phyloP scores from a whole-genome alignment of 2,113 vertebrate genomes.

The Myiozetetes cayanensis region DNA sequence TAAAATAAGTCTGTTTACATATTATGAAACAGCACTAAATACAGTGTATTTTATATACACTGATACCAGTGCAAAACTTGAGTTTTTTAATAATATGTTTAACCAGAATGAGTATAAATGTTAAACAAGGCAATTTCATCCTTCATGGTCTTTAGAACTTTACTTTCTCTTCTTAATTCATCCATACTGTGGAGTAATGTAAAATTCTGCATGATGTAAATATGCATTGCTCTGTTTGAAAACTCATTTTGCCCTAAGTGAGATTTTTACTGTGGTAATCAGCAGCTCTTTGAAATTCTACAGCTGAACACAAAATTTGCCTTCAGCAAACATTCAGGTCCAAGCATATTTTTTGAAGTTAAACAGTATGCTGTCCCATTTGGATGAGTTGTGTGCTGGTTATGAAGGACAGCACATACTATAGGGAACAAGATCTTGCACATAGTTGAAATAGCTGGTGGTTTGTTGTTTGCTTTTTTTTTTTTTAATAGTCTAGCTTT shows the following conservation, averaged over 20 bases:
- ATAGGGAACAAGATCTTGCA: neutral
- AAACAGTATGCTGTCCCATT: neutral
- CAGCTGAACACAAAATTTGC: neutral
- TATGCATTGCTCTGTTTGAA: neutral
- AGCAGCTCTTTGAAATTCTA: constrained; percentile 19
- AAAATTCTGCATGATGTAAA: neutral
- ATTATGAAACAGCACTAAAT: neutral
- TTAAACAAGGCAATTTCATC: neutral
- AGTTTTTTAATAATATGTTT: neutral
- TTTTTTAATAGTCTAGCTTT: neutral
- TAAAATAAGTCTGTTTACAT: neutral
- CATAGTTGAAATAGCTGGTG: neutral
- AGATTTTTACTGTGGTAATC: constrained; percentile 4
- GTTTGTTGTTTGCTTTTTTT: neutral
- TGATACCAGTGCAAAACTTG: neutral
- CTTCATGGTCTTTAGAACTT: neutral
- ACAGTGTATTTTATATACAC: neutral
- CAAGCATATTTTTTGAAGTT: neutral
- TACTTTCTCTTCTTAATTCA: neutral
- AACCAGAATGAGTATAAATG: neutral
- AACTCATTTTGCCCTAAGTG: constrained; percentile 16
- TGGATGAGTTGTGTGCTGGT: neutral
- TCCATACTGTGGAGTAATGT: neutral
- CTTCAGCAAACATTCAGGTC: constrained; percentile 4
- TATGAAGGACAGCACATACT: neutral